phyloP scores from a whole-genome alignment of 2,113 vertebrate genomes.

The Rhombomys opimus region DNA sequence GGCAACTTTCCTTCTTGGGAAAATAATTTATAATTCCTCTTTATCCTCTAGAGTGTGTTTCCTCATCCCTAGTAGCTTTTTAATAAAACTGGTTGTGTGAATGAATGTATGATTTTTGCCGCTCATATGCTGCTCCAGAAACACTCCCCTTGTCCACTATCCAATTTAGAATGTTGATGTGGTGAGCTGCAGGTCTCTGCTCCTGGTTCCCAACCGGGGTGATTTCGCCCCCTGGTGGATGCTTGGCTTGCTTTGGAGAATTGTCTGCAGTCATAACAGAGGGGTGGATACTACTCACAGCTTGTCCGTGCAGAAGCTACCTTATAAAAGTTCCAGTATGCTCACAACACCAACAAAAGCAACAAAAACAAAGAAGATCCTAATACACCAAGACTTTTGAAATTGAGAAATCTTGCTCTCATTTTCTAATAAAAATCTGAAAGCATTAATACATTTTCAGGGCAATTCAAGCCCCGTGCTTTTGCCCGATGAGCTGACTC shows the following conservation, averaged over 20 bases:
- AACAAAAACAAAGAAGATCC: background rate
- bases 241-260: background rate
- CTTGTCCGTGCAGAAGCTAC: background rate
- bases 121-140: background rate
- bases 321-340: background rate
- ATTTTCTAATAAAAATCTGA: background rate
- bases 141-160: background rate
- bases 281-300: background rate
- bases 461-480: background rate
- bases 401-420: background rate
- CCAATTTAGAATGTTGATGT: background rate
- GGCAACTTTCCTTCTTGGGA: background rate
- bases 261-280: background rate
- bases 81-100: conserved; percentile 9
- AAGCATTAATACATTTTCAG: background rate
- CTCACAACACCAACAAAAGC: background rate
- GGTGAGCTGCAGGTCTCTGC: background rate
- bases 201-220: background rate
- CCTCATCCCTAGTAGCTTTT: background rate
- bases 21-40: conserved; percentile 7
- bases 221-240: background rate
- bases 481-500: background rate
- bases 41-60: background rate
- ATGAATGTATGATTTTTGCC: background rate
- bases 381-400: background rate